Base-by-base conservation (phyloP, 2,888 invertebrate species). In the Psylliodes chrysocephalus region DNA sequence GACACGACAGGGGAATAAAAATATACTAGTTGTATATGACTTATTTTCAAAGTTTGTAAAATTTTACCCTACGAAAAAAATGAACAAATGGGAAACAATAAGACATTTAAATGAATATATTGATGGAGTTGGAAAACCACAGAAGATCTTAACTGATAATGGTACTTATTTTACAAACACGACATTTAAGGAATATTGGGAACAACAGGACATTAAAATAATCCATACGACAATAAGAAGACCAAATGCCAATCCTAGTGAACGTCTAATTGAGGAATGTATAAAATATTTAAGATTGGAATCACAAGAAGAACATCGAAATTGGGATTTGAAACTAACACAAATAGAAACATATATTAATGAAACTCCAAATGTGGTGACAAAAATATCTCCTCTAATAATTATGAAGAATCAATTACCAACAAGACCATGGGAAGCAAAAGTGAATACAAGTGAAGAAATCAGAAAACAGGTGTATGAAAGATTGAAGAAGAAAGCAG, bases 11-110 rank as follows among this genome's bases (percentile, higher is more conserved):
- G 49, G 59, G 8, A 18, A 59, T 14, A 57, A 57, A 18, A 28
- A 47, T 15, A 57, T 47, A 8, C 10, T 57, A 8, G 47, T 57
- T 7, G 17, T 57, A n/a, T 46, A 46, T 57, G 56, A 57, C 47
- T 30, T 46, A 8, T 57, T 57, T 25, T 46, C 46, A 7, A 56
- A 56, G 14, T 33, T 10, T 15, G 46, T 30, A 30, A 30, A 30
- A 30, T 30, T 30, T 6, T 30, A 30, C 10, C 30, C 30, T 6
- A 30, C 30, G 3, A 6, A 30, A 8, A 30, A 8, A 30, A 8
- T 2, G 6, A 30, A 30, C 10, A 30, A 30, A 30, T 30, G 30
- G 30, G 6, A 8, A 8, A 30, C 30, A 3, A 30, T 30, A 8
- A 10, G 10, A 10, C 8, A 8, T 30, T 30, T 30, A 30, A 10